Percentiles rank a stretch among this genome's conserved stretches.
These are phyloP conservation scores for Nephrotoma flavescens DNA, from an alignment of 2,888 invertebrate genomes.

Conservation along the genomic window DNA sequence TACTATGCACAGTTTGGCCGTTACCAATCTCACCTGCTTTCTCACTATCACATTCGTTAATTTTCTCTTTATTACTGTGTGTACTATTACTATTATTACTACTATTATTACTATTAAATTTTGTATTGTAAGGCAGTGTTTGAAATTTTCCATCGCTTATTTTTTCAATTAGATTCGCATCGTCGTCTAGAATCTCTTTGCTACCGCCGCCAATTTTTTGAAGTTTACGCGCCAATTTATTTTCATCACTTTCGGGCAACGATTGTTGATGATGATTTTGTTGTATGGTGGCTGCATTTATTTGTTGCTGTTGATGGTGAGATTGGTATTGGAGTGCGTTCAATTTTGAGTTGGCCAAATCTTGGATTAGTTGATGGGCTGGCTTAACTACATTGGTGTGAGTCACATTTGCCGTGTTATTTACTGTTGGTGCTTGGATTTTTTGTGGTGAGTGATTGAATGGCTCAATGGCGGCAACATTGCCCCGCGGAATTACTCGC, in stretches of 20 bases:
- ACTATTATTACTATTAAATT: constrained; percentile 43
- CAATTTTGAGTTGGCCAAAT: constrained; percentile 27
- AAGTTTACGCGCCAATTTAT: constrained; percentile 30
- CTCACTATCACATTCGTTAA: constrained; percentile 19
- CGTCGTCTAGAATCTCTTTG: constrained; percentile 26
- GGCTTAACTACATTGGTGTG: not conserved
- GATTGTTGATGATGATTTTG: constrained; percentile 32
- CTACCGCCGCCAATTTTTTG: constrained; percentile 13
- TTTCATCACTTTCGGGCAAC: constrained; percentile 40
- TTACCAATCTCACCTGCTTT: constrained; percentile 21
- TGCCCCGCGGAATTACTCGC: constrained; percentile 42
- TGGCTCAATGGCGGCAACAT: constrained; percentile 77
- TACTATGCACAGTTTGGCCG: constrained; percentile 39
- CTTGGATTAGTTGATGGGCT: constrained; percentile 28
- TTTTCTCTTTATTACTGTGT: constrained; percentile 1
- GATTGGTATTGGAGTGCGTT: constrained; percentile 11
- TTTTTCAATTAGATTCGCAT: constrained; percentile 46
- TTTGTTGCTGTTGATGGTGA: constrained; percentile 13
- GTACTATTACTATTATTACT: not conserved
- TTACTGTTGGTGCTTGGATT: not conserved
- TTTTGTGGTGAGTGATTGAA: constrained; percentile 69
- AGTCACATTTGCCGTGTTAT: not conserved
- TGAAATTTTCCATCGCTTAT: constrained; percentile 86
- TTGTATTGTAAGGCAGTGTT: constrained; percentile 79
- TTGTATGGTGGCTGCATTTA: constrained; percentile 35